Base-by-base conservation (phyloP, 2,888 invertebrate species). In the Serrognathus titanus region DNA sequence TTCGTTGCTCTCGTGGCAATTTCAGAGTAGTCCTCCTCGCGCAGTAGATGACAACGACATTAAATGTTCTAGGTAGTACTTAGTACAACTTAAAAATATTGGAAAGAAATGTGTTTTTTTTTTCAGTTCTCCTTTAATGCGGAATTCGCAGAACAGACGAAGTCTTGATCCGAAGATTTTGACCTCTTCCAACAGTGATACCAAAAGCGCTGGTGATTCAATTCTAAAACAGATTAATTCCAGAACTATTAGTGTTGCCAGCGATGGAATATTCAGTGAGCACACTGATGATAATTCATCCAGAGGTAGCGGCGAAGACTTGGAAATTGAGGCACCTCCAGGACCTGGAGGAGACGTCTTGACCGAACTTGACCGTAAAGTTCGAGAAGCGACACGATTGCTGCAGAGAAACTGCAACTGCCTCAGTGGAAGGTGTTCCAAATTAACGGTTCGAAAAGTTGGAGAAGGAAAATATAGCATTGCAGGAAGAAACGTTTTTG, bases 391-490 rank as follows among this genome's bases (percentile, higher is more conserved):
- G 63, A 87, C 89, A 3, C 83, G 88, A 52, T 82, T 87, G 66
- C 84, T 89, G 78, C 87, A 88, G 72, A 84, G 86, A 69, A 86
- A 87, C 69, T 90, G 90, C 77, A 85, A 84, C 72, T 90, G 90
- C 75, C 80, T 83, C 64, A 82, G 83, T 50, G 86, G 85, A 51
- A 86, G 85, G 69, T 89, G 90, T 75, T 85, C 86, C 61, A 88
- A 86, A 71, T 77, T 90, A 68, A 87, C 86, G 76, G 87, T 90
- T 64, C 85, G 87, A 72, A 90, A 91, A 76, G 87, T 94, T 50
- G 89, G 91, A 55, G 93, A 93, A 78, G 93, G 93, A 11, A 87
- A 89, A 60, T 94, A 93, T 78, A 87, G 88, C 73, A 92, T 94
- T 69, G 92, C 90, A 46, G 92, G 92, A 13, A 84, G 90, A 67